Evolutionary conservation across 2,888 invertebrate genomes (phyloP), one percentile per base, ranked within the genome.

Genomic region (Agonopterix subpropinquella): DNA sequence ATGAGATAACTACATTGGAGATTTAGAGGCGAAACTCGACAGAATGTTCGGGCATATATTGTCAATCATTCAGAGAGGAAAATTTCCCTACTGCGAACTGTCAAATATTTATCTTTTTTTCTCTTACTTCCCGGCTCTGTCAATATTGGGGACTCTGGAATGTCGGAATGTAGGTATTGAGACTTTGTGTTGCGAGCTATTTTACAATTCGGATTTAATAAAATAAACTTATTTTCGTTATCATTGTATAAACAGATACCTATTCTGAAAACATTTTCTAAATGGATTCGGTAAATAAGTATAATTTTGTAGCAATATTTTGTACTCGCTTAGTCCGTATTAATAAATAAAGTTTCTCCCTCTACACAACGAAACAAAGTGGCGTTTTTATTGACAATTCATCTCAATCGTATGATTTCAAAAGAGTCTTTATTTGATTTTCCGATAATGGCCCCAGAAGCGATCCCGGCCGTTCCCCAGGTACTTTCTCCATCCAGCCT

Each of bases 361-460:
- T 28, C 4, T 28, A 28, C 41, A 43, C 49, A 41, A 43, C 28
- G 42, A 11, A 42, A 49, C 50, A 51, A 49, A 46, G 47, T 50
- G 49, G 54, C 49, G 50, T 52, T 52, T 56, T 54, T 58, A 65
- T 67, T 68, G 67, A 70, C 70, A 67, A 63, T 67, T 62, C 65
- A 70, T 75, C 71, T 75, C 76, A 77, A 28, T 39, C 39, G 39
- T 39, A 39, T 39, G 39, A 73, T 78, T 76, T 72, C 63, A 70
- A 73, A 76, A 70, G 66, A 71, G 67, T 73, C 69, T 73, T 71
- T 82, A 82, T 84, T 82, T 80, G 82, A 83, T 81, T 80, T 78
- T 62, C 73, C 77, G 78, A 80, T 82, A 81, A 81, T 79, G 72
- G 73, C 61, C 65, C 67, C 61, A 67, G 68, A 64, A 70, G 70